phyloP scores from a whole-genome alignment of 35 echinoderm and acorn worm species.

The Chiridota heheva region DNA sequence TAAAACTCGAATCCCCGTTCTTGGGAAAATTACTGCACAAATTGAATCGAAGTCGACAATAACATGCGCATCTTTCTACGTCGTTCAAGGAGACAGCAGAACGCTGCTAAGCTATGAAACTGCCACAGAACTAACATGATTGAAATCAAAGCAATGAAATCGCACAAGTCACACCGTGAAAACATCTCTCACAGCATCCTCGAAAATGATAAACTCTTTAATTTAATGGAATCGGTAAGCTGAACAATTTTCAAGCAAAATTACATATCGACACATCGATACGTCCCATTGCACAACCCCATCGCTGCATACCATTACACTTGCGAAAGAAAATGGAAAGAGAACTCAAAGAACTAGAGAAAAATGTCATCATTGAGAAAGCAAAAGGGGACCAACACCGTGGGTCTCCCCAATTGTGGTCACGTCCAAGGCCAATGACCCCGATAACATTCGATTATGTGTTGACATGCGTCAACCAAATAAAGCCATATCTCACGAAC shows the following conservation, averaged over 20 bases:
- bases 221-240: slow-evolving; percentile 40
- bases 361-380: slow-evolving; percentile 47
- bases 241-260: slow-evolving; percentile 35
- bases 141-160: too few species aligned
- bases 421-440: slow-evolving; percentile 30
- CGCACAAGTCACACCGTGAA: too few species aligned
- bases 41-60: background rate
- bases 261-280: slow-evolving; percentile 49
- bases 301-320: slow-evolving; percentile 64
- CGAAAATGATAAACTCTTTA: background rate
- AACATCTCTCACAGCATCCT: too few species aligned
- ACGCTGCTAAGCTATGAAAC: background rate
- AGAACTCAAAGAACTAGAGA: slow-evolving; percentile 41
- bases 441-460: slow-evolving; percentile 41
- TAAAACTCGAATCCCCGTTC: background rate
- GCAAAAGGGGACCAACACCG: slow-evolving; percentile 51
- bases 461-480: slow-evolving; percentile 75
- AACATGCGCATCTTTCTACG: background rate
- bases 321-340: slow-evolving; percentile 50
- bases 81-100: background rate
- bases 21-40: background rate
- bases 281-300: slow-evolving; percentile 43
- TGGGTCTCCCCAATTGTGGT: slow-evolving; percentile 80
- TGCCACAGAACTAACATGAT: background rate
- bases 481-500: slow-evolving; percentile 23